Base-by-base conservation (phyloP, 1,140 invertebrate species). In the Helicoverpa zea region DNA sequence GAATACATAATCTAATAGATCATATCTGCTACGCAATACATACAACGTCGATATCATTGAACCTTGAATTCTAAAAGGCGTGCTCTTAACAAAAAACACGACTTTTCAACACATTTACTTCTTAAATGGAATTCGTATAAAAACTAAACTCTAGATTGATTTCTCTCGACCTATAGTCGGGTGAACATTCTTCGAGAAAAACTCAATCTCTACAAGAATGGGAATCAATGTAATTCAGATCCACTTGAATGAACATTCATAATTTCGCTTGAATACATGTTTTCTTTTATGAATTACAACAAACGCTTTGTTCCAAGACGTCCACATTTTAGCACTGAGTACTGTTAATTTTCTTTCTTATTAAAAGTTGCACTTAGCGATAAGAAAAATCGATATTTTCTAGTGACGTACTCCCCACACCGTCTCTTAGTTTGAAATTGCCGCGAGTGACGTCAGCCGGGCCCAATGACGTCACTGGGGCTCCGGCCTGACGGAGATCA, bases 371-470 rank as follows among this genome's bases (percentile, higher is more conserved):
- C 59, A 77, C 61, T 66, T 70, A 64, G 58, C 79, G 81, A 43
- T 80, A 74, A 49, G 52, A 83, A 88, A 91, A 93, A 93, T 93
- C 91, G 87, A 92, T 93, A 93, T 83, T 83, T 86, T 83, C 70
- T 84, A 86, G 88, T 93, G 91, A 92, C 91, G 91, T 93, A 89
- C 83, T 80, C 83, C 79, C 81, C 83, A 86, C 83, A 85, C 83
- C 68, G 75, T 63, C 30, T 81, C n/a, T 23, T 84, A 83, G 83
- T 95, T 95, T 94, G 92, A 95, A 95, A 94, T 95, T 95, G 92
- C 91, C 95, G 94, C 94, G 90, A 86, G 85, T 95, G 94, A 95
- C 95, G 95, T 95, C 90, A 94, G 89, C 85, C 70, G 81, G 83
- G 81, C 80, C 83, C 76, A 86, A 87, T 91, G 91, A 92, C 92